phyloP scores from a whole-genome alignment of 2,113 vertebrate genomes.

The Dasyprocta punctata region DNA sequence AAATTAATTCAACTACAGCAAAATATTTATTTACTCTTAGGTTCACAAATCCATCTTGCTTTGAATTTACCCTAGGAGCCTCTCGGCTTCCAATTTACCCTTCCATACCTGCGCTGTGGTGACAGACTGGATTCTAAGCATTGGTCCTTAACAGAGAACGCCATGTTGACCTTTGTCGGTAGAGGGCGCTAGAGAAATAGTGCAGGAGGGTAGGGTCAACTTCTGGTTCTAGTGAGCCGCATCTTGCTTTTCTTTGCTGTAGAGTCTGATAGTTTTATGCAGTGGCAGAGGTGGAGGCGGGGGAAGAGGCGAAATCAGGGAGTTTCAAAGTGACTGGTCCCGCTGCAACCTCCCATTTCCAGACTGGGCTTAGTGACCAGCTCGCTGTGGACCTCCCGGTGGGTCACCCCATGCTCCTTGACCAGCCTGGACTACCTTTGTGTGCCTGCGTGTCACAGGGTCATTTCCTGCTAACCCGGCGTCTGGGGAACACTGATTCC shows the following conservation, averaged over 20 bases:
- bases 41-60: background rate
- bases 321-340: too few species aligned
- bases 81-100: background rate
- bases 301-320: too few species aligned
- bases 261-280: background rate
- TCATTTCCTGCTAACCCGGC: background rate
- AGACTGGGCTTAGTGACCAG: background rate
- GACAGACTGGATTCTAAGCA: background rate
- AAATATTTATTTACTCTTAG: background rate
- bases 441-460: too few species aligned
- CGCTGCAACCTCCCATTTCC: background rate
- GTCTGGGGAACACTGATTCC: background rate
- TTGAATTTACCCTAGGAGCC: background rate
- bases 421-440: background rate
- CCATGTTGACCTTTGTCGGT: background rate
- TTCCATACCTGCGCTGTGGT: background rate
- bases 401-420: background rate
- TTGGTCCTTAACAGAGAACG: background rate
- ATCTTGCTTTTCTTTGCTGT: background rate
- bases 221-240: background rate
- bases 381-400: background rate
- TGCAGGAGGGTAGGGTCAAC: background rate
- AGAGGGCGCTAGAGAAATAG: constrained; percentile 52
- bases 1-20: background rate
- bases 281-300: background rate